phyloP scores from a whole-genome alignment of 2,113 vertebrate species.

The Microtus oregoni region DNA sequence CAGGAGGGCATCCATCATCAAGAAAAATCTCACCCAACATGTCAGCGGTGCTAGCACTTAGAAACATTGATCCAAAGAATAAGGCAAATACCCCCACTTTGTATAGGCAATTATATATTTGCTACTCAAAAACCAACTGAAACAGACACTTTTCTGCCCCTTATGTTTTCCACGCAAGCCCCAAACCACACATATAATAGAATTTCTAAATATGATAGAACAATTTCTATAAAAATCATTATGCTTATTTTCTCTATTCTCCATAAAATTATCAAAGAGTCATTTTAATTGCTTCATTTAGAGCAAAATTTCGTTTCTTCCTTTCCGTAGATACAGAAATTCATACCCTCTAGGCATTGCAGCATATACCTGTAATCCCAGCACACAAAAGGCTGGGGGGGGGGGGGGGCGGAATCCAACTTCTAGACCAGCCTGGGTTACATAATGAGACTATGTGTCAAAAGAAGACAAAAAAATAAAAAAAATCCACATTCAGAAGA shows the following conservation, averaged over 20 bases:
- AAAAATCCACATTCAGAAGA: background rate
- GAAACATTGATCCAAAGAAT: background rate
- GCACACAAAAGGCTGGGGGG: background rate
- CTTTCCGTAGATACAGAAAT: constrained; percentile 21
- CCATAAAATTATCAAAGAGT: background rate
- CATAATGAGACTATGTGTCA: background rate
- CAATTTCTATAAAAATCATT: background rate
- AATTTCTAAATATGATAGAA: background rate
- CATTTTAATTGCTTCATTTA: background rate
- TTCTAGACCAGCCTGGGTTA: background rate
- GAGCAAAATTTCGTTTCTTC: background rate
- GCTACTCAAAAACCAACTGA: background rate
- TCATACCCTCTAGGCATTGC: background rate
- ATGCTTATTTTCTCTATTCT: constrained; percentile 18
- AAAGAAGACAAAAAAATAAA: background rate
- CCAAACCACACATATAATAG: background rate
- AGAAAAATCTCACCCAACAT: background rate
- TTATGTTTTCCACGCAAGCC: background rate
- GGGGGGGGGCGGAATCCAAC: background rate
- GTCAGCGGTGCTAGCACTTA: background rate
- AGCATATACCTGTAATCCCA: background rate
- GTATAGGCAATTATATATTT: background rate
- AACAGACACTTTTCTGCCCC: background rate
- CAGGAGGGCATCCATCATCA: background rate
- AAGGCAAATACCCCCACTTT: background rate